Evolutionary conservation across 2,797 vertebrate species (phyloP), one percentile per base, ranked within the genome.

Genomic region (Hyperoplus immaculatus): DNA sequence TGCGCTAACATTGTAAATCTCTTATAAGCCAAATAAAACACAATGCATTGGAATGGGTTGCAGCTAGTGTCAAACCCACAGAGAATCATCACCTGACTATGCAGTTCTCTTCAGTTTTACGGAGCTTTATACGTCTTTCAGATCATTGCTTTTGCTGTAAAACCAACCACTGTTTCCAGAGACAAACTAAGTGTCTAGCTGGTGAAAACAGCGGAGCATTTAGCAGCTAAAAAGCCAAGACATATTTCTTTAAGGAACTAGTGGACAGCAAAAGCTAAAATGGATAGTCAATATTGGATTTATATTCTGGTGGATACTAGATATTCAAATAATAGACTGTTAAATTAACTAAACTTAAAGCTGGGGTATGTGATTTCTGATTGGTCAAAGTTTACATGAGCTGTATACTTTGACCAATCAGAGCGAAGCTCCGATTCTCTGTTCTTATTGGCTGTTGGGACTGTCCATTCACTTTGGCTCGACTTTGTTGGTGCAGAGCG

Each of bases 191-290:
- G 39, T 16, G 4, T 15, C 12, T 16, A 15, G 38, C 62, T 51
- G 13, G 51, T 49, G 39, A 63, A 58, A 63, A 72, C 21, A 63
- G 53, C 63, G 57, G 8, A 29, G 45, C 63, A 61, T 76, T 67
- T 53, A 68, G 73, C 36, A 76, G 43, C 72, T 55, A 61, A 59
- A 71, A 38, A 67, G 38, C 10, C 42, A 12, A 29, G 53, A 29
- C 46, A 51, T 68, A 66, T 57, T 61, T 66, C 56, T 66, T 39
- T 51, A n/a, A 81, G 49, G 78, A 68, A 18, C 36, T 39, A 18
- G 43, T 12, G 13, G 16, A 76, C 21, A 72, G n/a, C 29, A 66
- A 67, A 67, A 72, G 36, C 68, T 72, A 76, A 72, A 56, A 50
- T 45, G 38, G 41, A 58, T 63, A 51, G 56, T 54, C 62, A 9